Percentiles rank a stretch among this genome's conserved stretches.
Conservation (phyloP, 1,140 invertebrate species). For the Drosophila eugracilis region DNA sequence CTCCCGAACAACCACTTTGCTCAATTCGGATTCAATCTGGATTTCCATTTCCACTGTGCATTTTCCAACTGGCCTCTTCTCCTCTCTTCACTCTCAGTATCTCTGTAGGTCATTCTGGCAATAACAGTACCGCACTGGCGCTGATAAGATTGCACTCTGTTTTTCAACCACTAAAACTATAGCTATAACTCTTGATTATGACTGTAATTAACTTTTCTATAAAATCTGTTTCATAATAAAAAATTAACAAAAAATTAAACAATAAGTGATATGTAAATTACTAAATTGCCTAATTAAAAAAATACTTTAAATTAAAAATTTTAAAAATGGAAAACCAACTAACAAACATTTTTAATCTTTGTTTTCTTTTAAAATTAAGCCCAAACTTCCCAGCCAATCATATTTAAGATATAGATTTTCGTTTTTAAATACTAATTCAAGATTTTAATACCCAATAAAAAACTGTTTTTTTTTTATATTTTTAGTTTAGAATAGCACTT, state of each 20-base stretch:
- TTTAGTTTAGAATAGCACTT: neutral
- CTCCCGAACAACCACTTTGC: constrained; percentile 72
- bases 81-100: constrained; percentile 6
- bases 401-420: neutral
- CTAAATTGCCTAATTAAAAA: too few relatives aligned
- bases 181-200: neutral
- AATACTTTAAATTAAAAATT: too few relatives aligned
- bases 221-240: neutral
- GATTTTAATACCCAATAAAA: neutral
- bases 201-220: neutral
- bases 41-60: constrained; percentile 56
- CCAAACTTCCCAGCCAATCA: too few relatives aligned
- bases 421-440: neutral
- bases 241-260: neutral
- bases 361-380: too few relatives aligned
- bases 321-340: too few relatives aligned
- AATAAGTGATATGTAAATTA: too few relatives aligned
- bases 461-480: neutral
- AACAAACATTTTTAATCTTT: too few relatives aligned
- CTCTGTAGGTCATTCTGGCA: constrained; percentile 39
- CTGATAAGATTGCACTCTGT: constrained; percentile 14
- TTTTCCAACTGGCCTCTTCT: constrained; percentile 64
- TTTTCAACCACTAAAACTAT: constrained; percentile 1
- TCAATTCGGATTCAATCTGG: constrained; percentile 51
- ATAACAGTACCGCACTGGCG: constrained; percentile 19